Evolutionary conservation across 1,140 invertebrate genomes (phyloP).

Genomic region (Tetraneura akinire): DNA sequence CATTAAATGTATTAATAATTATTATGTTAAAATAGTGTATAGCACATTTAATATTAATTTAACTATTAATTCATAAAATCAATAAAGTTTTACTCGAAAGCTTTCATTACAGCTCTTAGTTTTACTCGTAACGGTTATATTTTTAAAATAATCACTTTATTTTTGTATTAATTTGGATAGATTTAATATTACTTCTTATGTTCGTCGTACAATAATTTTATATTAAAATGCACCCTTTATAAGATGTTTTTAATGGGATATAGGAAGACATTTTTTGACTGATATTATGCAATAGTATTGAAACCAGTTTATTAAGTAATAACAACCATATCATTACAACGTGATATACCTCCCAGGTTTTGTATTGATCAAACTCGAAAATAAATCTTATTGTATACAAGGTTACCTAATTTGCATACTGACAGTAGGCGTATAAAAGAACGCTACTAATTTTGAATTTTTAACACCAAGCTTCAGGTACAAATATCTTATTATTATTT

Average conservation of each 20-base stretch:
- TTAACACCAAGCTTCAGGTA: constrained; percentile 35
- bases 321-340: constrained; percentile 11
- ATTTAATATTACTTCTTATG: neutral
- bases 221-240: neutral
- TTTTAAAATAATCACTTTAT: too few relatives aligned
- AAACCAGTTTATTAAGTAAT: constrained; percentile 45
- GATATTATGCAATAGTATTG: constrained; percentile 4
- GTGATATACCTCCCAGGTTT: constrained; percentile 20
- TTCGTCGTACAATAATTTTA: neutral
- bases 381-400: constrained; percentile 39
- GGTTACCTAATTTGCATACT: constrained; percentile 25
- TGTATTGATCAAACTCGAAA: constrained; percentile 18
- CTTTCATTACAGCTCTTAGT: too few relatives aligned
- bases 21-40: too few relatives aligned
- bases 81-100: too few relatives aligned
- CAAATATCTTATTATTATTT: constrained; percentile 40
- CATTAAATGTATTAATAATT: too few relatives aligned
- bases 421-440: constrained; percentile 40
- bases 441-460: constrained; percentile 41
- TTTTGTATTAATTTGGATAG: neutral
- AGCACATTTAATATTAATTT: too few relatives aligned
- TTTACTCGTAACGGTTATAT: too few relatives aligned
- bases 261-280: constrained; percentile 1
- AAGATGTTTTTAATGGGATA: neutral
- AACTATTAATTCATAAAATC: too few relatives aligned